Evolutionary conservation across 2,888 invertebrate species (phyloP).

Genomic region (Conus canariensis): DNA sequence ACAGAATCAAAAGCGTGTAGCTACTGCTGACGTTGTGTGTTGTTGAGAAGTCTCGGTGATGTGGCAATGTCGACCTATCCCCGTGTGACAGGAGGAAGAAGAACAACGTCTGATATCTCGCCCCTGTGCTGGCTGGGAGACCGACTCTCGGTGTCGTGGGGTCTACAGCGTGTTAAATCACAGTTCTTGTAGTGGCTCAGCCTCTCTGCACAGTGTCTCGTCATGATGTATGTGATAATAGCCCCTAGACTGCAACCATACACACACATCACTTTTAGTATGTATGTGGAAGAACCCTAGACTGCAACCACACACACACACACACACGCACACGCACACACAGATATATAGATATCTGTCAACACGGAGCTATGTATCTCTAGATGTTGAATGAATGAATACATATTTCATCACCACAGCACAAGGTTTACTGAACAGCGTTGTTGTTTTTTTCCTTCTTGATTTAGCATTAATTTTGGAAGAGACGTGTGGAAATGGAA

Average conservation of each 20-base stretch:
- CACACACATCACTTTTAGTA: background rate
- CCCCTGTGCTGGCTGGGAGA: background rate
- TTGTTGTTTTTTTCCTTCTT: too few species aligned
- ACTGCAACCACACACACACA: background rate
- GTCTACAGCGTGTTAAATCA: background rate
- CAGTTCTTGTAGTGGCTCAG: background rate
- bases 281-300: background rate
- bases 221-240: too few species aligned
- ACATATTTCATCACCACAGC: too few species aligned
- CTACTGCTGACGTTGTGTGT: background rate
- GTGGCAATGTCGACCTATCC: background rate
- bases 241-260: too few species aligned
- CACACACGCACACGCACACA: too few species aligned
- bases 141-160: background rate
- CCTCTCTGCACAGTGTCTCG: background rate
- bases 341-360: too few species aligned
- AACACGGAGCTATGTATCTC: too few species aligned
- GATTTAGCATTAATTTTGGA: too few species aligned
- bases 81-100: background rate
- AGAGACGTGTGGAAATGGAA: too few species aligned
- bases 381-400: too few species aligned
- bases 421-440: too few species aligned
- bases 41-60: background rate
- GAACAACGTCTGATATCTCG: background rate
- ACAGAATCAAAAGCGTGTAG: too few species aligned